Base-by-base conservation (phyloP, 2,888 invertebrate genomes). In the Leptothorax acervorum region DNA sequence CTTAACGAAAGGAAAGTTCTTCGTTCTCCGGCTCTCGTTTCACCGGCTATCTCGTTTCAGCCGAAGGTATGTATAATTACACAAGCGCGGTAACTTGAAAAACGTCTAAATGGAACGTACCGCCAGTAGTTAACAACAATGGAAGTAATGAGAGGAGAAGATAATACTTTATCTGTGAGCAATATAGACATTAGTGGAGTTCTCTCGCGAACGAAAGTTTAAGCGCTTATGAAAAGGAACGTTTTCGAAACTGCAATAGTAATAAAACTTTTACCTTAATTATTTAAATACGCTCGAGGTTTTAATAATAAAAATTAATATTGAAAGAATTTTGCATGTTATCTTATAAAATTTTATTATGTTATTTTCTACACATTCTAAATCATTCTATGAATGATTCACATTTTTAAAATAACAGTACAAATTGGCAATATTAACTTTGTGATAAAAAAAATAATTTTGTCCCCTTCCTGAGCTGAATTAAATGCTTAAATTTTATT, bases 11-110 rank as follows among this genome's bases (percentile, higher is more conserved):
- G 48, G 31, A 81, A 81, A 81, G 39, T 81, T 81, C 71, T 70
- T 51, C 39, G 12, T 28, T 81, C 57, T 48, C 45, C 45, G 45
- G 35, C 35, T 35, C 35, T 42, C 2, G 57, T 79, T 70, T 60
- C 42, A 11, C 48, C 8, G 39, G 39, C 70, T 48, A 48, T 71
- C 71, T 62, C 48, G 60, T 71, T 79, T 48, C 35, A 60, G 3
- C 18, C n/a, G 18, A 28, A 48, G 31, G 79, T 71, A 62, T 71
- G 60, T 79, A 62, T 71, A 71, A 81, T 81, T 71, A 81, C 48
- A 71, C 79, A 57, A 48, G 28, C 15, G n/a, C 48, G 28, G 48
- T 62, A 45, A 78, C 18, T 71, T 28, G 48, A 60, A 45, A 71
- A 79, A 66, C 15, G 15, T 57, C 45, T 15, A 39, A 48, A 23